Conservation (phyloP, 1,140 invertebrate species). For the Heliothis subflexa region DNA sequence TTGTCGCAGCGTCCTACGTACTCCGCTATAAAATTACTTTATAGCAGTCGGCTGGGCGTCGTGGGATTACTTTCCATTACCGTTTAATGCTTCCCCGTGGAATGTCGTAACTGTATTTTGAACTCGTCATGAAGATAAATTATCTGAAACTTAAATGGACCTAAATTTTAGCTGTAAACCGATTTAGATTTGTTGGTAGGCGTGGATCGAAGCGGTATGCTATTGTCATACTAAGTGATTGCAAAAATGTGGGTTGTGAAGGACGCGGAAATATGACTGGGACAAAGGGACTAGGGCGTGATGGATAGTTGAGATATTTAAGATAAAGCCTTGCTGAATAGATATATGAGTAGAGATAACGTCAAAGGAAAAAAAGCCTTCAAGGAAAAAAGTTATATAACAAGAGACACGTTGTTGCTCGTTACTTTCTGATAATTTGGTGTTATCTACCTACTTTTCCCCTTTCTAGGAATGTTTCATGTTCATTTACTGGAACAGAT, state of each 20-base stretch:
- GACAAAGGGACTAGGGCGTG: constrained; percentile 9
- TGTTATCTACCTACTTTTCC: too few relatives aligned
- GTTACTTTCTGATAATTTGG: too few relatives aligned
- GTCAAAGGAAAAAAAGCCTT: neutral
- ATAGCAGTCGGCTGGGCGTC: neutral
- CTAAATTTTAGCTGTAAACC: constrained; percentile 2
- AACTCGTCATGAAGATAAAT: constrained; percentile 33
- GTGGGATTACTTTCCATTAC: constrained; percentile 33
- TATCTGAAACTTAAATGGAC: constrained; percentile 26
- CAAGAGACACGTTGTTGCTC: neutral
- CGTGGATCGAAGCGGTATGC: neutral
- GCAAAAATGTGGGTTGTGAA: neutral
- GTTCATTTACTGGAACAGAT: too few relatives aligned
- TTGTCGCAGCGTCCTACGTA: neutral
- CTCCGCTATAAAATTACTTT: constrained; percentile 39
- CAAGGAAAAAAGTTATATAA: too few relatives aligned
- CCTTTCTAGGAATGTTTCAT: too few relatives aligned
- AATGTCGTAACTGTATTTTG: constrained; percentile 31
- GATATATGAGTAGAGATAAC: neutral
- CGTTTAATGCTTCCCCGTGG: constrained; percentile 14
- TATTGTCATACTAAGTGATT: constrained; percentile 8
- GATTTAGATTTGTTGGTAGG: neutral
- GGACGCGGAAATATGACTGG: constrained; percentile 1
- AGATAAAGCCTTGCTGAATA: constrained; percentile 5
- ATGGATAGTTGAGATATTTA: constrained; percentile 22